A percentile compares a stretch with the other conserved stretches of the same genome.
Evolutionary conservation across 2,113 vertebrate genomes (phyloP).

Genomic region (Takifugu flavidus): DNA sequence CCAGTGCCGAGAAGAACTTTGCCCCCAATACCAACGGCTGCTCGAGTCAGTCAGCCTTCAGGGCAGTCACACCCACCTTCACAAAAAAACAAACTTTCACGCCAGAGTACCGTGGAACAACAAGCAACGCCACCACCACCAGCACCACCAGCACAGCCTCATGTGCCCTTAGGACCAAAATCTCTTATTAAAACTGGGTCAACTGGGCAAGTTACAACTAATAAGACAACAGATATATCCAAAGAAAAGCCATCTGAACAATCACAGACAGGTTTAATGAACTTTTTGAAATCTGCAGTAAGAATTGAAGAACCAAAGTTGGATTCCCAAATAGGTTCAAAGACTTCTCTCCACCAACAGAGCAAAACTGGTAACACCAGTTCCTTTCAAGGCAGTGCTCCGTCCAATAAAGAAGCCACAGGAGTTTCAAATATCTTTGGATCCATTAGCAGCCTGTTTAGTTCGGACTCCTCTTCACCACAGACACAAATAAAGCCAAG

Average conservation of each 20-base stretch:
- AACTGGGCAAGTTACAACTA: conserved; percentile 8
- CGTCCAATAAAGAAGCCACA: conserved; percentile 71
- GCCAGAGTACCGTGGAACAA: conserved; percentile 66
- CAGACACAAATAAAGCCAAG: conserved; percentile 60
- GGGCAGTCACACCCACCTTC: conserved; percentile 25
- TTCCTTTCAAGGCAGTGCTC: conserved; percentile 42
- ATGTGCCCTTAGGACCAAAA: conserved; percentile 43
- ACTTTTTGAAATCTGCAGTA: conserved; percentile 83
- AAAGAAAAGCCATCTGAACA: conserved; percentile 62
- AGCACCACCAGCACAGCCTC: conserved; percentile 34
- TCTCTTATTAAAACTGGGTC: conserved; percentile 14
- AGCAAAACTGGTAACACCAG: conserved; percentile 43
- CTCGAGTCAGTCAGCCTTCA: conserved; percentile 27
- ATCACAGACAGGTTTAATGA: conserved; percentile 78
- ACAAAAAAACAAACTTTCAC: conserved; percentile 67
- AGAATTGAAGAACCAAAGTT: conserved; percentile 72
- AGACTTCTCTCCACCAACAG: conserved; percentile 56
- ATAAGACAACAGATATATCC: conserved; percentile 34
- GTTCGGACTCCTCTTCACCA: conserved; percentile 68
- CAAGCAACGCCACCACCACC: conserved; percentile 56
- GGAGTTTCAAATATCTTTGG: conserved; percentile 82
- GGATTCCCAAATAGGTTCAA: conserved; percentile 49
- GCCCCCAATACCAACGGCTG: conserved; percentile 47
- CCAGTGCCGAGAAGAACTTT: conserved; percentile 50
- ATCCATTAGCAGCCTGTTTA: conserved; percentile 83